These are phyloP conservation scores for Riparia riparia DNA, from an alignment of 2,113 vertebrate species.

Conservation along the genomic window DNA sequence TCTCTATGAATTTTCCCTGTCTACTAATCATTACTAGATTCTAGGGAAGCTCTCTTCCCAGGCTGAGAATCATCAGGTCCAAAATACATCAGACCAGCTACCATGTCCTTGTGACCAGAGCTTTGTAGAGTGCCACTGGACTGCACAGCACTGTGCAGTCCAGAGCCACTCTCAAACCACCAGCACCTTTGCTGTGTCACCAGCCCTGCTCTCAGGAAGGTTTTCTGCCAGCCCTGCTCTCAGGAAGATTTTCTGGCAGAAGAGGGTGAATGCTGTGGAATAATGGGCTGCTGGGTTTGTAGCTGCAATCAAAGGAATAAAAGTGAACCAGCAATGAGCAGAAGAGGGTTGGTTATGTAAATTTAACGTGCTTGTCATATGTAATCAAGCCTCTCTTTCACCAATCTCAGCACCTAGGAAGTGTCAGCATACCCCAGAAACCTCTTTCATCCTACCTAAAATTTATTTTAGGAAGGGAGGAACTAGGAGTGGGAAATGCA, in stretches of 20 bases:
- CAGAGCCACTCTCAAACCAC: not conserved
- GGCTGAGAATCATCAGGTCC: not conserved
- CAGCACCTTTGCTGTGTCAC: not conserved
- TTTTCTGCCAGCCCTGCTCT: not conserved
- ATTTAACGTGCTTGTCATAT: not conserved
- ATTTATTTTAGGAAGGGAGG: not conserved
- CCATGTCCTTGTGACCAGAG: not conserved
- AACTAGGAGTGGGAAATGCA: not conserved
- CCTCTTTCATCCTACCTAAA: not conserved
- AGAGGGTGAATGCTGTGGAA: not conserved
- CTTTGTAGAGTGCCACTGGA: no score
- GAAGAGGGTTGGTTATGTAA: not conserved
- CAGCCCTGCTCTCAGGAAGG: not conserved
- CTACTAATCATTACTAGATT: not conserved
- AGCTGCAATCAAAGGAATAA: not conserved
- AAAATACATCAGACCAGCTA: not conserved
- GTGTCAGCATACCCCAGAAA: not conserved
- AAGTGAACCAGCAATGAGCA: not conserved
- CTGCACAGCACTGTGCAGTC: not conserved
- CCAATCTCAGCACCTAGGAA: not conserved
- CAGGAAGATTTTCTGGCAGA: not conserved
- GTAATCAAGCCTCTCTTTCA: not conserved
- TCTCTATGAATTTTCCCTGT: not conserved
- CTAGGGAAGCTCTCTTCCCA: not conserved
- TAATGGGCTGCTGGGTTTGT: not conserved